Conservation (phyloP, 2,113 vertebrate species). For the Muscicapa adusta region DNA sequence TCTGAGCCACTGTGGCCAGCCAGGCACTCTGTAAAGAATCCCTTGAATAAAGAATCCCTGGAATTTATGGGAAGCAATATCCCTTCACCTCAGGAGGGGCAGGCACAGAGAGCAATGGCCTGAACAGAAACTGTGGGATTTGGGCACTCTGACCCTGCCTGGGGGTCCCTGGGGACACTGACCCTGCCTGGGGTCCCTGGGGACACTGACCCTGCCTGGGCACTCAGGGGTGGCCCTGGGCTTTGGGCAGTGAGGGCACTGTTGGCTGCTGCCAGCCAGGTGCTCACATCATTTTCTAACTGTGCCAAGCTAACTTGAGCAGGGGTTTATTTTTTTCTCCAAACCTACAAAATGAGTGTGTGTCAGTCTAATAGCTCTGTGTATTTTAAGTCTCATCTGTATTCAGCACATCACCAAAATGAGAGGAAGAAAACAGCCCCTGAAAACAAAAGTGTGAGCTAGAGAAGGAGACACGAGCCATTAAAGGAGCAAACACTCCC, state of each 20-base stretch:
- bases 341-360: background rate
- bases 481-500: slow-evolving; percentile 4
- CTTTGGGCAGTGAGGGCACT: background rate
- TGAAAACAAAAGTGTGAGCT: slow-evolving; percentile 35
- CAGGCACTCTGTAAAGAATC: background rate
- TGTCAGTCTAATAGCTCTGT: background rate
- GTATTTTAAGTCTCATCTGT: slow-evolving; percentile 10
- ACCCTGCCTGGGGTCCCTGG: no score
- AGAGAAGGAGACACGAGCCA: background rate
- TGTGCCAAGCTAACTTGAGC: background rate
- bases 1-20: background rate
- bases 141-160: rapidly evolving
- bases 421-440: slow-evolving; percentile 29
- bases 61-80: background rate
- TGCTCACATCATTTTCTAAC: background rate
- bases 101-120: background rate
- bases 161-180: no score
- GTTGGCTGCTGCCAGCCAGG: rapidly evolving
- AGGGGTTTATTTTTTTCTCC: background rate
- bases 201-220: background rate
- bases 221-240: rapidly evolving
- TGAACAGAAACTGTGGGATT: background rate
- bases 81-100: background rate
- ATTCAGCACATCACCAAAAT: slow-evolving; percentile 1
- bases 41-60: background rate